phyloP scores from a whole-genome alignment of 2,888 invertebrate genomes.

The Phaonia tiefii region DNA sequence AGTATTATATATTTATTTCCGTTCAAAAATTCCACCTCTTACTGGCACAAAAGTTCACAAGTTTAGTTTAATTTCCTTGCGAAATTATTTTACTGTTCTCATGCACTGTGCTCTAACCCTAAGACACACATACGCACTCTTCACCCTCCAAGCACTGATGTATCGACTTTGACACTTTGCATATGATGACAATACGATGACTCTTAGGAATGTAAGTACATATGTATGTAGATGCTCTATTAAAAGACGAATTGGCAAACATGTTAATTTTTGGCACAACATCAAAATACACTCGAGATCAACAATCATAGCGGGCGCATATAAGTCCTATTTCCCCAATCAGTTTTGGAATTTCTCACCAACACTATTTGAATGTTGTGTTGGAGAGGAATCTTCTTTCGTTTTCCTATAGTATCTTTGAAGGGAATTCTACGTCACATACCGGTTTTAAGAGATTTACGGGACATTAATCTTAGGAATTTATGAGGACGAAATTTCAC shows the following conservation, averaged over 20 bases:
- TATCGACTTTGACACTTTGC: conserved; percentile 19
- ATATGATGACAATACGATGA: conserved; percentile 34
- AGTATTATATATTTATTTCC: too few species aligned
- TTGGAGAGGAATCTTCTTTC: too few species aligned
- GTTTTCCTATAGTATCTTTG: too few species aligned
- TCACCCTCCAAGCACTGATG: neutral
- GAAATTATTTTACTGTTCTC: too few species aligned
- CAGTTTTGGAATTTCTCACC: neutral
- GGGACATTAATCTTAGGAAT: conserved; percentile 60
- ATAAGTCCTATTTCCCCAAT: neutral
- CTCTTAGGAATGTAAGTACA: too few species aligned
- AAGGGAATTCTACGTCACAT: too few species aligned
- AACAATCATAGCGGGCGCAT: neutral
- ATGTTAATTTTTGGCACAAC: conserved; percentile 43
- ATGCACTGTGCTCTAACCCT: neutral
- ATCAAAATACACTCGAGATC: conserved; percentile 32
- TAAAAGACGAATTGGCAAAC: conserved; percentile 29
- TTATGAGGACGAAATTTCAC: conserved; percentile 54
- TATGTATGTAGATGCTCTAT: too few species aligned
- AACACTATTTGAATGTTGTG: too few species aligned
- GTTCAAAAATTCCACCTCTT: too few species aligned
- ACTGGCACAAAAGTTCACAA: too few species aligned
- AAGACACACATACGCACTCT: neutral
- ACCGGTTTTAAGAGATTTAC: conserved; percentile 47
- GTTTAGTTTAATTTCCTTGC: too few species aligned